Evolutionary conservation across 2,113 vertebrate species (phyloP), one percentile per base, ranked within the genome.

Genomic region (Calypte anna): DNA sequence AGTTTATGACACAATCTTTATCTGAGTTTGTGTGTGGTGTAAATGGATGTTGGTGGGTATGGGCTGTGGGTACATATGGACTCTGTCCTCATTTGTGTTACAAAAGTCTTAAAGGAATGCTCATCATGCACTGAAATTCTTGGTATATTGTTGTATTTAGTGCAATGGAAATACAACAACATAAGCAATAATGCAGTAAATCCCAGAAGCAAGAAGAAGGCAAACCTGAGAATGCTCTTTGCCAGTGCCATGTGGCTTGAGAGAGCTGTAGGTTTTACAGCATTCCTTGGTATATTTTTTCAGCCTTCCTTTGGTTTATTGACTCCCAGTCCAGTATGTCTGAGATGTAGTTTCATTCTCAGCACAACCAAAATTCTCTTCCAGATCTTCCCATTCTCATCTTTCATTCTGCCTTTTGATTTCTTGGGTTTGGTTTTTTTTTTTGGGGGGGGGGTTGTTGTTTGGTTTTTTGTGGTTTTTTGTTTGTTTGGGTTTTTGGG

Each of bases 51-150:
- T 18, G 11, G 17, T 23, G 19, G 50, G 40, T 11, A 10, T n/a
- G 17, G 6, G 40, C 23, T 16, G 15, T 25, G 53, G 17, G 18
- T 38, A 31, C 15, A 4, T 16, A 1, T 0, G 2, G 18, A 44
- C 79, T 88, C 58, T 73, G 1, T 28, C 25, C 7, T 3, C 12
- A 12, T 61, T n/a, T 85, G 11, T 46, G 59, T 40, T 54, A 30
- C 3, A 40, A 31, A 61, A 31, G 18, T 40, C 46, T 36, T 9
- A 8, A 23, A 70, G 28, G 40, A 85, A 46, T 24, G 18, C 14
- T 44, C 10, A 24, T 40, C 3, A 1, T 69, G 19, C 63, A 43
- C 2, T 70, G 19, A 19, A 40, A 36, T 58, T 16, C 23, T 57
- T 36, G 24, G 4, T 23, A 6, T 55, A 7, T 48, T 63, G 7